Base-by-base conservation (phyloP, 2,888 invertebrate species). In the Ochropleura leucogaster region DNA sequence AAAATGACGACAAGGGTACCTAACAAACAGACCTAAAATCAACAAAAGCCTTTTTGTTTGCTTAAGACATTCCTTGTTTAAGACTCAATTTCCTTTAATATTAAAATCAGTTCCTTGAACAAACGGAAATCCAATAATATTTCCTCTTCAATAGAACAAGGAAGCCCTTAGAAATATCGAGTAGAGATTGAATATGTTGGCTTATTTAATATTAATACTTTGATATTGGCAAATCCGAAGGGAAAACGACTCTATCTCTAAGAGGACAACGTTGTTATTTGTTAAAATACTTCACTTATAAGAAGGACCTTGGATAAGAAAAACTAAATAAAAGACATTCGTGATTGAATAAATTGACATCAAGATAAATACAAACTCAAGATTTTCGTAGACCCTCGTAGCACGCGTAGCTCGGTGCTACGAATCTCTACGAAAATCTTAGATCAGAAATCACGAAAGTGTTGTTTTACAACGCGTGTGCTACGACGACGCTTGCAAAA, bases 401-500 rank as follows among this genome's bases (percentile, higher is more conserved):
- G 83, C 67, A 68, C 69, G 55, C 83, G 79, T 79, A 76, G 71
- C 78, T 9, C 9, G 0, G 40, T 64, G 83, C 82, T 82, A 82
- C 83, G 75, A 83, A 68, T 40, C 42, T 46, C 82, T 82, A 83
- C 82, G 83, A 51, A 57, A 68, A 63, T 74, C 60, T 60, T 30
- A 53, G 59, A 74, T 47, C 18, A 44, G 6, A 68, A 59, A 79
- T 80, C 74, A 57, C 60, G 55, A 8, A 57, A 57, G 7, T 14
- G 46, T 1, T 55, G 8, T 46, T n/a, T 51, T 3, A 57, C 53
- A 66, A 59, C 73, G 49, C 51, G 53, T 30, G 44, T 49, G 74
- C 75, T 80, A 68, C 80, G 59, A 68, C 80, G 59, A 16, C 16
- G 53, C 7, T 20, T 20, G 18, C 14, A 4, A 18, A 16, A 30